phyloP scores from a whole-genome alignment of 2,888 invertebrate species.

The Eulithis testata region DNA sequence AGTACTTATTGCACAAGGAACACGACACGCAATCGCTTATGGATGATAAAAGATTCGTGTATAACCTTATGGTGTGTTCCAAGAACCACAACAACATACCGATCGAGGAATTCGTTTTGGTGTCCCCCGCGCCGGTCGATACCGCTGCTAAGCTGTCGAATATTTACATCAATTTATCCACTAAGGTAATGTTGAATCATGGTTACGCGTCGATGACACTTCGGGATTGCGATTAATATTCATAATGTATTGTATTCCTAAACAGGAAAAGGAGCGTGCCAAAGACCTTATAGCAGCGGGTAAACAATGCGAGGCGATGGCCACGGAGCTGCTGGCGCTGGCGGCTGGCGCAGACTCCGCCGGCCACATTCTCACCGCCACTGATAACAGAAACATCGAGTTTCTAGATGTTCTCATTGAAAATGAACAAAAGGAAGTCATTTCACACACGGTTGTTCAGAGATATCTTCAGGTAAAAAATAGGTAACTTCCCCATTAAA shows the following conservation, averaged over 20 bases:
- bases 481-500: constrained; percentile 77
- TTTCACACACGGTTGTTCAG: constrained; percentile 98
- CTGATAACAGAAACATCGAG: constrained; percentile 96
- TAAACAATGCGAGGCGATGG: constrained; percentile 98
- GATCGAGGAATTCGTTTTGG: constrained; percentile 98
- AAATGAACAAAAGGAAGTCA: constrained; percentile 99
- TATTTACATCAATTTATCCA: constrained; percentile 93
- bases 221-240: constrained; percentile 44
- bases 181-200: constrained; percentile 84
- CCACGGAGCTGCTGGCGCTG: constrained; percentile 96
- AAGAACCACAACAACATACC: constrained; percentile 98
- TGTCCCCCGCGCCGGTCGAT: constrained; percentile 99
- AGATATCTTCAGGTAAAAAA: constrained; percentile 95
- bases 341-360: constrained; percentile 98
- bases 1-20: constrained; percentile 98
- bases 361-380: constrained; percentile 96
- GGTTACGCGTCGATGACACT: constrained; percentile 15
- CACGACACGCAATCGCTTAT: constrained; percentile 98
- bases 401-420: constrained; percentile 98
- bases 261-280: constrained; percentile 97
- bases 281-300: constrained; percentile 98
- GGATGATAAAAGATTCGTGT: constrained; percentile 99
- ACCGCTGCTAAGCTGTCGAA: constrained; percentile 99
- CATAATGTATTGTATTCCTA: constrained; percentile 44
- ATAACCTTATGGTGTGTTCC: constrained; percentile 99